Conservation (phyloP, 1,140 invertebrate genomes). For the Chlorops oryzae region DNA sequence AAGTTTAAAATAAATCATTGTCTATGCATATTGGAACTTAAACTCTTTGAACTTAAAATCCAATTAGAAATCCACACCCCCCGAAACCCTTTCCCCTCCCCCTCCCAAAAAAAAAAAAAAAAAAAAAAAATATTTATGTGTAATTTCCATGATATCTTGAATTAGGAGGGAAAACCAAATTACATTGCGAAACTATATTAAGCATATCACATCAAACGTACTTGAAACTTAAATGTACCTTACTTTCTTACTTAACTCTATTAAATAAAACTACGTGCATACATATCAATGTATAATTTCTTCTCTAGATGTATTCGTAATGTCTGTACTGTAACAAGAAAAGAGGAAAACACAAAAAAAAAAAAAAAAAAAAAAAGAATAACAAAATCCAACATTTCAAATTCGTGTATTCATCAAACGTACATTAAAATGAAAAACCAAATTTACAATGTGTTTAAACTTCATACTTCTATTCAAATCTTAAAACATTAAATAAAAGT, state of each 20-base stretch:
- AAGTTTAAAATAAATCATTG: too few relatives aligned
- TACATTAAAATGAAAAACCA: too few relatives aligned
- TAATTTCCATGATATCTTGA: conserved; percentile 3
- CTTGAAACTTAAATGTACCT: conserved; percentile 12
- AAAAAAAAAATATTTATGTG: conserved; percentile 6
- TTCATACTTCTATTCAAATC: too few relatives aligned
- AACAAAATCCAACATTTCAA: too few relatives aligned
- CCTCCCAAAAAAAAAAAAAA: conserved; percentile 8
- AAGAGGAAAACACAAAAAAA: not conserved
- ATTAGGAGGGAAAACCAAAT: not conserved
- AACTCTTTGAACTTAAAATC: too few relatives aligned
- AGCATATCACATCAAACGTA: conserved; percentile 4
- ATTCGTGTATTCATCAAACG: too few relatives aligned
- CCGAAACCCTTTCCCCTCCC: conserved; percentile 9
- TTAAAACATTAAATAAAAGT: too few relatives aligned
- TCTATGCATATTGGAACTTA: too few relatives aligned
- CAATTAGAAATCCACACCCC: conserved; percentile 8
- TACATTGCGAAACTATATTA: not conserved
- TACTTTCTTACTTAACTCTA: conserved; percentile 3
- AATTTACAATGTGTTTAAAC: too few relatives aligned
- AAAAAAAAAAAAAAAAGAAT: not conserved
- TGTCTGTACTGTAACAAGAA: not conserved
- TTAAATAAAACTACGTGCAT: conserved; percentile 2
- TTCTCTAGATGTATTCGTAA: conserved; percentile 1
- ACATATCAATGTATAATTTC: conserved; percentile 3